A percentile compares a stretch with the other conserved stretches of the same genome.
These are phyloP conservation scores for Nixonia krombeini DNA, from an alignment of 1,140 invertebrate species.

Conservation along the genomic window DNA sequence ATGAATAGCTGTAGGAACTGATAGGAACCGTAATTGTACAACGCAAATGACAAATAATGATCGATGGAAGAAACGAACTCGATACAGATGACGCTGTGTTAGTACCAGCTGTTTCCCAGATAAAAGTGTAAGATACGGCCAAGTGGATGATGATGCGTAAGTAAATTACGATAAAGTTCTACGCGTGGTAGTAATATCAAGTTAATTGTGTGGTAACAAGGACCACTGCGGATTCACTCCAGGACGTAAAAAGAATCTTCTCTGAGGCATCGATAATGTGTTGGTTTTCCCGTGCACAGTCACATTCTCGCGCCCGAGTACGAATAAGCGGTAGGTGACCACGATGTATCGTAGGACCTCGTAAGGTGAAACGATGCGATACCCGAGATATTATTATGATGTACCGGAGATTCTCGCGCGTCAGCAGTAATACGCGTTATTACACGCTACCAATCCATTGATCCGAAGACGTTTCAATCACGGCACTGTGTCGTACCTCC, in stretches of 20 bases:
- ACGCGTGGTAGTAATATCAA: constrained; percentile 53
- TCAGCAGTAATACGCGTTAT: constrained; percentile 57
- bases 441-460: constrained; percentile 44
- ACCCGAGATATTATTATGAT: constrained; percentile 49
- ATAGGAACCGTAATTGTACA: constrained; percentile 33
- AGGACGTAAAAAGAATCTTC: too few relatives aligned
- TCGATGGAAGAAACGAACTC: not conserved
- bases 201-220: constrained; percentile 54
- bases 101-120: constrained; percentile 13
- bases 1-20: too few relatives aligned
- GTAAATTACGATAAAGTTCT: constrained; percentile 49
- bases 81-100: constrained; percentile 25
- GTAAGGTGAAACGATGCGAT: constrained; percentile 36
- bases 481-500: not conserved
- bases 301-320: not conserved
- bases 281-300: not conserved
- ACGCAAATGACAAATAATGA: constrained; percentile 31
- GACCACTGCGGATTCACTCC: constrained; percentile 2
- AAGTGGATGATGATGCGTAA: constrained; percentile 21
- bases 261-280: too few relatives aligned
- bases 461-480: constrained; percentile 56
- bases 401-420: constrained; percentile 37
- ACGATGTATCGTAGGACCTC: constrained; percentile 14
- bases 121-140: constrained; percentile 17
- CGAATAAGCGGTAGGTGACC: constrained; percentile 2